Percentiles rank a stretch among this genome's conserved stretches.
Conservation (phyloP, 2,888 invertebrate genomes). For the Oscheius sp. region DNA sequence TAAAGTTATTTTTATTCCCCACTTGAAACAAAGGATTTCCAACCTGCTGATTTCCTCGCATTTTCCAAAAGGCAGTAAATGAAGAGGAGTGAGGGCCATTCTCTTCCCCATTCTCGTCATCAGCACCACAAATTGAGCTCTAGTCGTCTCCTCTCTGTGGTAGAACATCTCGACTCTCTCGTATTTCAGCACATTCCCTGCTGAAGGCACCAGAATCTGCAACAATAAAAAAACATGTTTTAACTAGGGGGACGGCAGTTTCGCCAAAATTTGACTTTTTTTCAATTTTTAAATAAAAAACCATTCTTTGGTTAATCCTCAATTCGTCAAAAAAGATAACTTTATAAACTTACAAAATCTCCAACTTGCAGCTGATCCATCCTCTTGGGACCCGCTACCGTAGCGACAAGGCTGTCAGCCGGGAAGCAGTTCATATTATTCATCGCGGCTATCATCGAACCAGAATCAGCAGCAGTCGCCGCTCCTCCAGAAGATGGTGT, state of each 20-base stretch:
- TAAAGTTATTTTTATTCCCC: neutral
- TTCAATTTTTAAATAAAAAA: no score
- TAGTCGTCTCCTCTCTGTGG: slow-evolving; percentile 62
- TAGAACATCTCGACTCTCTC: slow-evolving; percentile 69
- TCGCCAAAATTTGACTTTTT: no score
- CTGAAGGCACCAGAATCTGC: slow-evolving; percentile 63
- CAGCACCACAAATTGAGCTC: slow-evolving; percentile 56
- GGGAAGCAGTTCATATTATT: slow-evolving; percentile 61
- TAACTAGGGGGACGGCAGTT: no score
- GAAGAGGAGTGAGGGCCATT: slow-evolving; percentile 60
- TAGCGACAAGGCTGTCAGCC: slow-evolving; percentile 61
- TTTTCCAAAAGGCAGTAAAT: slow-evolving; percentile 63
- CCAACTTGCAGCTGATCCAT: slow-evolving; percentile 67
- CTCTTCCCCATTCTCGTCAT: slow-evolving; percentile 60
- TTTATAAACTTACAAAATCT: slow-evolving; percentile 50
- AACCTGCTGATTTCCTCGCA: slow-evolving; percentile 43
- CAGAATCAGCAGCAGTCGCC: no score
- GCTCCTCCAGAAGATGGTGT: no score
- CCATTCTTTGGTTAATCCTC: no score
- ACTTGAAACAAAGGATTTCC: neutral
- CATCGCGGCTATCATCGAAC: slow-evolving; percentile 23
- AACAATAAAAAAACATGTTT: neutral
- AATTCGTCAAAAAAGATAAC: no score
- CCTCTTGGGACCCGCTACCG: slow-evolving; percentile 53
- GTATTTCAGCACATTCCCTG: slow-evolving; percentile 58